Percentiles rank a stretch among this genome's conserved stretches.
These are phyloP conservation scores for Corynorhinus townsendii DNA, from an alignment of 2,113 vertebrate species.

Conservation along the genomic window DNA sequence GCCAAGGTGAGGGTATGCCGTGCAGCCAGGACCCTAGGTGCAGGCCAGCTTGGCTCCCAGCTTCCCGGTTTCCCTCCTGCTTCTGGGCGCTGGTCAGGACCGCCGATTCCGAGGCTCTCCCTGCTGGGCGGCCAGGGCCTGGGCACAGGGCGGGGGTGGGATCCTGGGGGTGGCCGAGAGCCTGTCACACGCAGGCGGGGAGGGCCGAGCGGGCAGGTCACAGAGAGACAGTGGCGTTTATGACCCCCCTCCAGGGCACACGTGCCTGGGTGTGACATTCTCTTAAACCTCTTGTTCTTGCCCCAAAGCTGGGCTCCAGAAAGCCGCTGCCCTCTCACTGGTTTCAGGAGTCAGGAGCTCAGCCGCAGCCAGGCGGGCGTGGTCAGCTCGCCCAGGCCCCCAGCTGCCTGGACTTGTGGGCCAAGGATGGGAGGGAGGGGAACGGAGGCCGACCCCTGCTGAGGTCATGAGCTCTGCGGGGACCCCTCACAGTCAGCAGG, in stretches of 20 bases:
- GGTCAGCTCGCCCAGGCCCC: not conserved
- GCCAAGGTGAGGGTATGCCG: not conserved
- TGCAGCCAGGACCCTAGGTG: not conserved
- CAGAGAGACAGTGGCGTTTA: not conserved
- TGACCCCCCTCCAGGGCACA: not conserved
- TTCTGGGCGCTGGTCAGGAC: not conserved
- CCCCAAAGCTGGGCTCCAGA: not conserved
- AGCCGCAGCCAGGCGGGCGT: not conserved
- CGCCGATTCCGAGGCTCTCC: not conserved
- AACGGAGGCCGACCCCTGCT: not conserved
- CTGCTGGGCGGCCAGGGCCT: not conserved
- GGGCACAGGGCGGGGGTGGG: not conserved
- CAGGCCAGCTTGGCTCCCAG: not conserved
- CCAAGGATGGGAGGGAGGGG: no score
- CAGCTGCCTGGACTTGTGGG: not conserved
- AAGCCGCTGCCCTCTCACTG: not conserved
- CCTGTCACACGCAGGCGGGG: no score
- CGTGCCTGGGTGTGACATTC: no score
- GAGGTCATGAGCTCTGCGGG: not conserved
- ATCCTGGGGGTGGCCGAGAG: not conserved
- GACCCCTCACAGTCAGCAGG: no score
- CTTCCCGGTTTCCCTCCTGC: fast-evolving
- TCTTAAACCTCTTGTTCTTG: not conserved
- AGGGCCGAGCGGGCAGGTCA: no score
- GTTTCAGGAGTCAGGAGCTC: not conserved